Percentiles rank a stretch among this genome's conserved stretches.
Conservation (phyloP, 2,113 vertebrate genomes). For the Centropus unirufus region DNA sequence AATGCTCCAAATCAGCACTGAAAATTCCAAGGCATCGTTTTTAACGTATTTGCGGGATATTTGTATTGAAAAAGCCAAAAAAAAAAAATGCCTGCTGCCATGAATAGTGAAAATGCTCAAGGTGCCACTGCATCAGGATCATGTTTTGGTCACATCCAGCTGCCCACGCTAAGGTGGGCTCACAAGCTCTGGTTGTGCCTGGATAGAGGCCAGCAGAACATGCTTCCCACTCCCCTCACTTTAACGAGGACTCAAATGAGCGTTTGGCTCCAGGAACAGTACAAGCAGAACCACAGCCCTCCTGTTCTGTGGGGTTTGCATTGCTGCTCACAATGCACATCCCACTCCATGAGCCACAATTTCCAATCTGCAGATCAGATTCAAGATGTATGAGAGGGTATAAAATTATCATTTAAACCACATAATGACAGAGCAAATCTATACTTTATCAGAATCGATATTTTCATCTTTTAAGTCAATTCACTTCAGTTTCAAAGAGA, state of each 20-base stretch:
- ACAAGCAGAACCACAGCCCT: rapidly evolving
- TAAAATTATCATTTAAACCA: neutral
- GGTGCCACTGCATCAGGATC: too few relatives aligned
- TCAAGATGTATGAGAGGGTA: neutral
- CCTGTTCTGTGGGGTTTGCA: neutral
- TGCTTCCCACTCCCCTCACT: rapidly evolving
- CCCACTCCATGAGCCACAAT: rapidly evolving
- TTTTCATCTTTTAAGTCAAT: neutral
- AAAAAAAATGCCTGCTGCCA: neutral
- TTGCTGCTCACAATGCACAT: neutral
- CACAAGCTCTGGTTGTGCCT: neutral
- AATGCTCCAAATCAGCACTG: neutral
- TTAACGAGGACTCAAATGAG: neutral
- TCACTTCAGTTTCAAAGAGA: neutral
- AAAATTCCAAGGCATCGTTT: neutral
- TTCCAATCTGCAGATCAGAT: neutral
- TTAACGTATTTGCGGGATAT: neutral
- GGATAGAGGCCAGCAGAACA: neutral
- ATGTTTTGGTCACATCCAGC: neutral
- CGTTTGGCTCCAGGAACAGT: rapidly evolving
- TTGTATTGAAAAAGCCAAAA: neutral
- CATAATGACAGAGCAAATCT: neutral
- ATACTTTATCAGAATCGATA: neutral
- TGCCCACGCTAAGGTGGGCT: neutral
- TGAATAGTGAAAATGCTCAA: neutral